Evolutionary conservation across 2,888 invertebrate species (phyloP).

Genomic region (Dolomedes plantarius): DNA sequence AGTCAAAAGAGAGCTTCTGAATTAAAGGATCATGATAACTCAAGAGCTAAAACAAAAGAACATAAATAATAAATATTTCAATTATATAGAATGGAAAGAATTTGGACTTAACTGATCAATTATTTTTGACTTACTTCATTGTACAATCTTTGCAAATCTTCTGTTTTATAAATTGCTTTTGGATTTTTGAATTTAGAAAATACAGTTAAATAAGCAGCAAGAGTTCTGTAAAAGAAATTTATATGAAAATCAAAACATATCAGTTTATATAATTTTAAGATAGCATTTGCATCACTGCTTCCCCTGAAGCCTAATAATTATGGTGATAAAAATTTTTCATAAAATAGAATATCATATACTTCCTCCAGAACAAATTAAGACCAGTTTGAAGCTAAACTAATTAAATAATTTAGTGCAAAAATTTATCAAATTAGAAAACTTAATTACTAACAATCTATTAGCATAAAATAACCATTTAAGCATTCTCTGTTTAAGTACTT

Average conservation of each 20-base stretch:
- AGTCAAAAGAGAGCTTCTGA: conserved; percentile 90
- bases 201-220: conserved; percentile 84
- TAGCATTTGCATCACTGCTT: too few species aligned
- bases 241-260: background rate
- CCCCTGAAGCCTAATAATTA: too few species aligned
- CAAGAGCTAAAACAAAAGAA: conserved; percentile 85
- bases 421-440: too few species aligned
- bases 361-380: too few species aligned
- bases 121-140: conserved; percentile 43
- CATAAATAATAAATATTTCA: background rate
- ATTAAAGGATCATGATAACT: conserved; percentile 86
- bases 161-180: conserved; percentile 85
- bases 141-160: conserved; percentile 82
- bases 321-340: too few species aligned
- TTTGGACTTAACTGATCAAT: background rate
- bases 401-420: too few species aligned
- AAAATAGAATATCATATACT: too few species aligned
- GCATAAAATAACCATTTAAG: too few species aligned
- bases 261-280: too few species aligned
- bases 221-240: conserved; percentile 74
- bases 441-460: too few species aligned
- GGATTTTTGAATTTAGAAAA: conserved; percentile 89
- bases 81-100: background rate
- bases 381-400: too few species aligned
- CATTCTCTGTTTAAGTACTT: too few species aligned